phyloP scores from a whole-genome alignment of 2,797 vertebrate species.

The Tamandua tetradactyla region DNA sequence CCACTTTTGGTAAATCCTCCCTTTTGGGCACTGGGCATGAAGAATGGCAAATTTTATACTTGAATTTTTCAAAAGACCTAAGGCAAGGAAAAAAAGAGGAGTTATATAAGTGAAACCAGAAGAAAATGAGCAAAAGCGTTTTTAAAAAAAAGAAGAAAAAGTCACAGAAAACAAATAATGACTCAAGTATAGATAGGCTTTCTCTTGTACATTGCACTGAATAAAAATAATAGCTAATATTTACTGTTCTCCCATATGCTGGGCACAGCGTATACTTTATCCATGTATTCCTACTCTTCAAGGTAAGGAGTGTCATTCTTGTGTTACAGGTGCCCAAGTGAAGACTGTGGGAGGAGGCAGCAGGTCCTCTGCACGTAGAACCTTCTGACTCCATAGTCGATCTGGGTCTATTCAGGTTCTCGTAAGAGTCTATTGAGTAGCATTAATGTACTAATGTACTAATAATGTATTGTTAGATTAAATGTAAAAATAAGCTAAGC shows the following conservation, averaged over 20 bases:
- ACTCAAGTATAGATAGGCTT: constrained; percentile 58
- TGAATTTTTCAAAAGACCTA: constrained; percentile 62
- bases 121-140: constrained; percentile 56
- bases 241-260: constrained; percentile 30
- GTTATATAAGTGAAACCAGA: constrained; percentile 48
- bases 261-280: not conserved
- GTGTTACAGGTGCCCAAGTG: not conserved
- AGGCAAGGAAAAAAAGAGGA: constrained; percentile 48
- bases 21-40: constrained; percentile 29
- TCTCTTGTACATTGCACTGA: constrained; percentile 35
- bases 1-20: constrained; percentile 59
- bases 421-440: not conserved
- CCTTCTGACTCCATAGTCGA: not conserved
- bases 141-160: constrained; percentile 46
- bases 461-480: not conserved
- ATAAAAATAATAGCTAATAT: constrained; percentile 47
- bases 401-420: constrained; percentile 10
- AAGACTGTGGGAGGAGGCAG: not conserved
- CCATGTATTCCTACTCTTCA: not conserved
- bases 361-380: not conserved
- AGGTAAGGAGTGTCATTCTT: not conserved
- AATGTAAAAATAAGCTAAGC: constrained; percentile 21
- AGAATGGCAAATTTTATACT: constrained; percentile 36
- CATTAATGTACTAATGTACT: too few species aligned
- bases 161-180: constrained; percentile 35